A percentile compares a stretch with the other conserved stretches of the same genome.
Evolutionary conservation across 2,888 invertebrate species (phyloP).

Genomic region (Caenorhabditis sp.): DNA sequence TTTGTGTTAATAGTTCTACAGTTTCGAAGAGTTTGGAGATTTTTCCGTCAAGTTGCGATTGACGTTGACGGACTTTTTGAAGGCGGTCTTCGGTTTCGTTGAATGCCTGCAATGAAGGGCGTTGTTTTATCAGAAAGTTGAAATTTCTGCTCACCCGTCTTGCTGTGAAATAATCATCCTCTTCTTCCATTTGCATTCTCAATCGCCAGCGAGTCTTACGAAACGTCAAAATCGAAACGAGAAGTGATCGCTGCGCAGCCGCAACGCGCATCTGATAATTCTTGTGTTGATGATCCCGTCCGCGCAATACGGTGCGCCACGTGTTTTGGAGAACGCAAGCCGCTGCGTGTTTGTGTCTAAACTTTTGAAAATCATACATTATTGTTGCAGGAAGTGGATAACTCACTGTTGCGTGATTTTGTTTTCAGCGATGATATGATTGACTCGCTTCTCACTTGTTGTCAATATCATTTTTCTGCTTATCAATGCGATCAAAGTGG

Average conservation of each 20-base stretch:
- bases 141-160: constrained; percentile 41
- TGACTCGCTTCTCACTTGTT: constrained; percentile 98
- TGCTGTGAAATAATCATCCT: constrained; percentile 65
- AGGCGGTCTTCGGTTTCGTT: constrained; percentile 66
- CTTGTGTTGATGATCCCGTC: constrained; percentile 35
- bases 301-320: constrained; percentile 76
- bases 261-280: constrained; percentile 75
- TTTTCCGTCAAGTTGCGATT: constrained; percentile 51
- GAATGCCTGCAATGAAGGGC: constrained; percentile 52
- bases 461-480: constrained; percentile 97
- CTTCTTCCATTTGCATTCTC: constrained; percentile 62
- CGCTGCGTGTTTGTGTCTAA: constrained; percentile 87
- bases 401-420: constrained; percentile 52
- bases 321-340: constrained; percentile 98
- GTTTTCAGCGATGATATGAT: constrained; percentile 83
- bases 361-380: neutral
- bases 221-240: constrained; percentile 60
- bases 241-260: constrained; percentile 55
- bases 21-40: constrained; percentile 49
- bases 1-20: constrained; percentile 50
- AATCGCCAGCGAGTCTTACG: constrained; percentile 62
- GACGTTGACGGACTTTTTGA: constrained; percentile 52
- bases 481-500: constrained; percentile 96
- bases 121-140: neutral
- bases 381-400: too few species aligned